A percentile compares a stretch with the other conserved stretches of the same genome.
phyloP scores from a whole-genome alignment of 2,113 vertebrate genomes.

The Stomatorhinus ivindoensis region DNA sequence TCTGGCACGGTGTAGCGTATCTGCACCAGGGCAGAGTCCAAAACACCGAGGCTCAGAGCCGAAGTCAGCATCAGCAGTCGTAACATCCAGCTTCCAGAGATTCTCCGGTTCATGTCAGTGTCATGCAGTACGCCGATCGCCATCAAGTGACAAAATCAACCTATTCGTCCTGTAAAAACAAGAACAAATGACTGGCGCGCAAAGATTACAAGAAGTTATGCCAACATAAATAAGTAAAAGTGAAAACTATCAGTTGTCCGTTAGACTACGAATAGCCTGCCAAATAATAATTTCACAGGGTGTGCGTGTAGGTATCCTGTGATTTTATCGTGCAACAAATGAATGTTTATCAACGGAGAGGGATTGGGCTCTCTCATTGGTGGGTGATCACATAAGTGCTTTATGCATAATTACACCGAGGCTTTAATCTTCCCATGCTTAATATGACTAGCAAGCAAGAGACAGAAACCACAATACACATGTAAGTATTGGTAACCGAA shows the following conservation, averaged over 20 bases:
- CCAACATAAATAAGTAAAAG: neutral
- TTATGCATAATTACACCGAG: conserved; percentile 50
- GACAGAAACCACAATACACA: neutral
- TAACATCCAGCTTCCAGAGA: neutral
- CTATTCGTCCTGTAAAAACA: neutral
- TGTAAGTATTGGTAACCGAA: neutral
- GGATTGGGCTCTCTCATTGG: neutral
- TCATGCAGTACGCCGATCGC: neutral
- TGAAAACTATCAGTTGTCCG: neutral
- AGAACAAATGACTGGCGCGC: neutral
- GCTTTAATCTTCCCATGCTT: conserved; percentile 20
- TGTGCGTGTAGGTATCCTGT: neutral
- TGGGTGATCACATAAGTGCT: conserved; percentile 40
- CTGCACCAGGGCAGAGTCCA: neutral
- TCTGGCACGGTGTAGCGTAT: neutral
- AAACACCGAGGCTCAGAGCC: neutral
- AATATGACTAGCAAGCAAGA: neutral
- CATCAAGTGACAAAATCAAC: neutral
- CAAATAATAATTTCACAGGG: neutral
- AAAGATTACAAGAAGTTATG: neutral
- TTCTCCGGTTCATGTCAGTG: neutral
- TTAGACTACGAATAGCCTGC: neutral
- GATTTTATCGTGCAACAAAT: neutral
- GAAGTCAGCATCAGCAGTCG: neutral
- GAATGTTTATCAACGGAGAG: neutral